Evolutionary conservation across 2,113 vertebrate species (phyloP).

Genomic region (Triplophysa rosa): DNA sequence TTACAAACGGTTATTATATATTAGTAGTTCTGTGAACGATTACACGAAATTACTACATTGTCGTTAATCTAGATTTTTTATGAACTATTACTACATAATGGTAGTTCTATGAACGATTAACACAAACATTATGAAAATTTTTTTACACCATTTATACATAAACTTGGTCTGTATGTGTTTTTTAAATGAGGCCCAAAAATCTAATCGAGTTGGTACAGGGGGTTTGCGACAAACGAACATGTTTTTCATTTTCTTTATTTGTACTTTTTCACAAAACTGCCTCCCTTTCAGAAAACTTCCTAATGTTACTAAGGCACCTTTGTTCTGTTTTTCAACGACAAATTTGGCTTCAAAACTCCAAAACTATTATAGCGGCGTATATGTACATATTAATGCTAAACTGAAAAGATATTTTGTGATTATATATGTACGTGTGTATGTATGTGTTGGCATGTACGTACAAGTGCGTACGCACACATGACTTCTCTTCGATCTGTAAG

Average conservation of each 20-base stretch:
- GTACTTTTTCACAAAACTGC: constrained; percentile 78
- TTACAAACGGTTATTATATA: neutral
- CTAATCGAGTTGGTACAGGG: constrained; percentile 16
- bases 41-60: neutral
- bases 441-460: constrained; percentile 80
- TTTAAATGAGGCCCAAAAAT: constrained; percentile 5
- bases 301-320: constrained; percentile 89
- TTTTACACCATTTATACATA: neutral
- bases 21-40: neutral
- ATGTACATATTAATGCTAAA: constrained; percentile 90
- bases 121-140: neutral
- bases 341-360: constrained; percentile 57
- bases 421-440: constrained; percentile 62
- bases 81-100: neutral
- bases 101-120: neutral
- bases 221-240: constrained; percentile 38
- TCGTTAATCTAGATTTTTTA: neutral
- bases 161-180: neutral
- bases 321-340: constrained; percentile 64
- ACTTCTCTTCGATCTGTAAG: constrained; percentile 65
- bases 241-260: constrained; percentile 64
- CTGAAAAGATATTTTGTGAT: constrained; percentile 77
- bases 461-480: constrained; percentile 67
- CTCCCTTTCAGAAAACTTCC: constrained; percentile 77
- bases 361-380: constrained; percentile 84